A percentile compares a stretch with the other conserved stretches of the same genome.
These are phyloP conservation scores for Clarias magur DNA, from an alignment of 2,113 vertebrate genomes.

Conservation along the genomic window DNA sequence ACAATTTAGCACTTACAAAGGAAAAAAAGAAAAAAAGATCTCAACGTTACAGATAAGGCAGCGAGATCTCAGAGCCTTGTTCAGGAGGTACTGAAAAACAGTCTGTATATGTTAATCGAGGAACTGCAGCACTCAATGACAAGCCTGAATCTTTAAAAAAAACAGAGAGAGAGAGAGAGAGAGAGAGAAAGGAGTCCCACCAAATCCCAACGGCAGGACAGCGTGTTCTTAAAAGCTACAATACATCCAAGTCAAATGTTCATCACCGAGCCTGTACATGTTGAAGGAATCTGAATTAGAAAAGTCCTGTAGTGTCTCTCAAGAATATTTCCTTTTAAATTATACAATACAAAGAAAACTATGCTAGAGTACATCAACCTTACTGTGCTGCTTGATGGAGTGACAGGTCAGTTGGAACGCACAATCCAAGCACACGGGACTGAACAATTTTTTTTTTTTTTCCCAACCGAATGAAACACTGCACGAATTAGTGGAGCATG, in stretches of 20 bases:
- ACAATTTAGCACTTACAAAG: not conserved
- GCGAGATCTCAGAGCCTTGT: conserved; percentile 37
- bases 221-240: conserved; percentile 46
- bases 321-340: conserved; percentile 68
- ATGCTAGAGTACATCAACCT: conserved; percentile 52
- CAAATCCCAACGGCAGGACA: conserved; percentile 17
- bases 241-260: conserved; percentile 11
- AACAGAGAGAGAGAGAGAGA: not conserved
- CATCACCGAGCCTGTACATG: conserved; percentile 55
- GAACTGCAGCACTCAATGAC: conserved; percentile 6
- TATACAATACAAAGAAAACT: conserved; percentile 64
- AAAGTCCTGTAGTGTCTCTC: conserved; percentile 74
- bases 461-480: conserved; percentile 6
- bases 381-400: conserved; percentile 32
- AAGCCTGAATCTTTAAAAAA: conserved; percentile 23
- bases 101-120: conserved; percentile 4
- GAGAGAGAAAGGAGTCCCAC: not conserved
- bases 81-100: conserved; percentile 38
- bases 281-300: conserved; percentile 56
- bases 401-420: conserved; percentile 38
- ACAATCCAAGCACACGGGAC: conserved; percentile 34
- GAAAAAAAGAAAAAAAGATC: not conserved
- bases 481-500: conserved; percentile 32
- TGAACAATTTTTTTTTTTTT: conserved; percentile 22
- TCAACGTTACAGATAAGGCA: conserved; percentile 47